Percentiles rank a stretch among this genome's conserved stretches.
Conservation (phyloP, 2,113 vertebrate genomes). For the Smithornis capensis region DNA sequence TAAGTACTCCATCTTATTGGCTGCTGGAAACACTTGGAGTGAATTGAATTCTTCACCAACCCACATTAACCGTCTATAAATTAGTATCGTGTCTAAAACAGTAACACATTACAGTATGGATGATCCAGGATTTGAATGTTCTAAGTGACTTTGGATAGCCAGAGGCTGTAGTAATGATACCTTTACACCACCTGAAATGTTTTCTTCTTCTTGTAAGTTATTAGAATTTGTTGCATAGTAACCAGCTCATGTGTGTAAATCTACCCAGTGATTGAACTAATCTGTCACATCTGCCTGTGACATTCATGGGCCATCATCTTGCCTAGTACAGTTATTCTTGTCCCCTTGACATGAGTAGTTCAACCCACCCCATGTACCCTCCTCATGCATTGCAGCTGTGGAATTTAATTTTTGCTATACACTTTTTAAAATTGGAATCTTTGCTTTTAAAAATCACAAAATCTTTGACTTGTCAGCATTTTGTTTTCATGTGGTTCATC, state of each 20-base stretch:
- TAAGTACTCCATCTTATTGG: not conserved
- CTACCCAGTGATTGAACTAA: not conserved
- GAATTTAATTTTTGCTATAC: not conserved
- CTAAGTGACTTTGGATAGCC: not conserved
- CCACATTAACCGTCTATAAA: not conserved
- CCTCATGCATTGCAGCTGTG: not conserved
- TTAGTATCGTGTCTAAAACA: not conserved
- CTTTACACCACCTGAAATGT: not conserved
- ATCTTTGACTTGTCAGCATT: not conserved
- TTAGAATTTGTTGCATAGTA: not conserved
- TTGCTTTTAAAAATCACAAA: not conserved
- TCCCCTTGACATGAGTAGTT: not conserved
- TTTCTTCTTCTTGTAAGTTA: not conserved
- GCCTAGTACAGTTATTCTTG: not conserved
- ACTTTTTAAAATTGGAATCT: not conserved
- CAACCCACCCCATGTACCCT: fast-evolving
- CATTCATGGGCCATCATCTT: not conserved
- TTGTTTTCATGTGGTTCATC: not conserved
- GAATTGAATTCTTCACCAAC: not conserved
- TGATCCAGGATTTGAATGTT: not conserved
- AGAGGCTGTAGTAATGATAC: not conserved
- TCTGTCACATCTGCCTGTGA: not conserved
- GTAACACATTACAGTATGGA: not conserved
- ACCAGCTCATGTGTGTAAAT: not conserved
- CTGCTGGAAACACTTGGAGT: not conserved